Evolutionary conservation across 1,140 invertebrate genomes (phyloP), one percentile per base, ranked within the genome.

Genomic region (Ceratina australensis): DNA sequence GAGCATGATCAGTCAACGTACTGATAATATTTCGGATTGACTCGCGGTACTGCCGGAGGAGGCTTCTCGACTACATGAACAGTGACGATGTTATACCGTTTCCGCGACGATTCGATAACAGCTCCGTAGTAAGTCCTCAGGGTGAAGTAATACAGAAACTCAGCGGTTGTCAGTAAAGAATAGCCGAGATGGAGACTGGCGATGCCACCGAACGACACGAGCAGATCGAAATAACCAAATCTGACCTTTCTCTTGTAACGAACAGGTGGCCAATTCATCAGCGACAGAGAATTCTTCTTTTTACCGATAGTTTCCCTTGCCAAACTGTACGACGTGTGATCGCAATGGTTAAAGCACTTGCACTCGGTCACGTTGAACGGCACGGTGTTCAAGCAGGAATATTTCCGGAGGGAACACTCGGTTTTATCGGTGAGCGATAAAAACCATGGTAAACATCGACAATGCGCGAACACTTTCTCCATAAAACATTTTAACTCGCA

Each of bases 151-250:
- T 96, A 96, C 15, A 95, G 89, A 10, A 96, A 91, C 89, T 96
- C 95, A 0, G 96, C 94, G 0, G 94, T 95, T 0, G 95, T 95
- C 1, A 96, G 88, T 33, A 96, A 87, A 20, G 95, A 96, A 88
- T 96, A 96, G 0, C 95, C 96, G 0, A 96, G 88, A 88, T 96
- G 96, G 2, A 96, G 92, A 12, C 96, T 95, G 10, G 95, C 95
- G 71, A 96, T 96, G 42, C 95, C 95, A 4, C 93, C 93, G 69
- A 94, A 93, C 0, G 93, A 93, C 5, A 93, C 95, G 56, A 96
- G 86, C 56, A 96, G 91, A 92, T 96, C 95, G 0, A 96, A 94
- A 95, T 95, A 96, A 60, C 95, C 95, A 85, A 96, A 96, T 22
- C 95, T 91, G 3, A 96, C 95, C 88, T 96, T 95, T 26, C 95